phyloP scores from a whole-genome alignment of 92 coral and sea anemone species.

The Epizoanthus ramosus region DNA sequence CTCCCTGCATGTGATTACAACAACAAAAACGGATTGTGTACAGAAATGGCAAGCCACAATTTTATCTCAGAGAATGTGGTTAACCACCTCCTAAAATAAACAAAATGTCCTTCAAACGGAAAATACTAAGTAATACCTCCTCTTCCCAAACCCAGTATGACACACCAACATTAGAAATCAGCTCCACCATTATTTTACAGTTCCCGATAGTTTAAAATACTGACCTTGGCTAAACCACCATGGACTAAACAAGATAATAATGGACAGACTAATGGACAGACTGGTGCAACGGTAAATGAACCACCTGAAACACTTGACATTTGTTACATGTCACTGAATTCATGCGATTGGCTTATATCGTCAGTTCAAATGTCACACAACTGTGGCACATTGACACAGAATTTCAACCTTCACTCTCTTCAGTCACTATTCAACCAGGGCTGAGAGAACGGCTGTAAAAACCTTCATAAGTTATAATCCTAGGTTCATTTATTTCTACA shows the following conservation, averaged over 20 bases:
- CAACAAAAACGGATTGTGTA: not conserved
- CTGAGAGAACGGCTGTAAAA: too few relatives aligned
- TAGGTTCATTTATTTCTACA: too few relatives aligned
- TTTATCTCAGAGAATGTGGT: not conserved
- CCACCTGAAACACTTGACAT: conserved; percentile 34
- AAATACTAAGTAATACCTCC: not conserved
- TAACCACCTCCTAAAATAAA: conserved; percentile 16
- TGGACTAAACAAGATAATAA: not conserved
- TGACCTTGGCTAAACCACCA: not conserved
- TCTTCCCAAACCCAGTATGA: not conserved
- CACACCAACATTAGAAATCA: not conserved
- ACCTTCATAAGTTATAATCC: too few relatives aligned
- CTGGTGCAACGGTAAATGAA: not conserved
- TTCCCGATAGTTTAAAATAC: not conserved
- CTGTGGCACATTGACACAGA: too few relatives aligned
- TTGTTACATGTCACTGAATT: conserved; percentile 15
- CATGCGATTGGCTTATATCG: conserved; percentile 22
- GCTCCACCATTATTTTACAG: not conserved
- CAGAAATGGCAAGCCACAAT: not conserved
- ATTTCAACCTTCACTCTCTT: too few relatives aligned
- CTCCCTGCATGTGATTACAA: not conserved
- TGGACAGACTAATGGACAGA: not conserved
- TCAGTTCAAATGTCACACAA: not conserved
- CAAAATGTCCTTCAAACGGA: not conserved
- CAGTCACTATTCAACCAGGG: too few relatives aligned